Evolutionary conservation across 1,140 invertebrate genomes (phyloP).

Genomic region (Zaprionus taronus): DNA sequence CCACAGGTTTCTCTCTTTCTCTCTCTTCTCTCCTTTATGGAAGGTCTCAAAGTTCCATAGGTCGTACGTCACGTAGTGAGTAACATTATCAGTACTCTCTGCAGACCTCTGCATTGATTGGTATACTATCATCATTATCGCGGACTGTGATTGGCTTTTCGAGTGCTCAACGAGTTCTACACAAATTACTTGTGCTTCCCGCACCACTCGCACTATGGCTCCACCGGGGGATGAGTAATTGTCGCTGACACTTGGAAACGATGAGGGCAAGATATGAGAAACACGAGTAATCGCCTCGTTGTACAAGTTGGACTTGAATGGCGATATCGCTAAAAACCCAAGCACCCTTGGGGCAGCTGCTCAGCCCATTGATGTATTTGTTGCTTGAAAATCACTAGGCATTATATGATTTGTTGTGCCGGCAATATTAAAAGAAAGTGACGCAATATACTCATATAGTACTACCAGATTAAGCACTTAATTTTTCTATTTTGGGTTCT

Average conservation of each 20-base stretch:
- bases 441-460: background rate
- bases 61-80: slow-evolving; percentile 28
- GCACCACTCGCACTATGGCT: background rate
- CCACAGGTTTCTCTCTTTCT: background rate
- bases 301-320: slow-evolving; percentile 44
- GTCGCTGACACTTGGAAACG: slow-evolving; percentile 13
- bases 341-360: background rate
- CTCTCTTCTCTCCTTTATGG: background rate
- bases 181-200: slow-evolving; percentile 21
- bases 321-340: slow-evolving; percentile 31
- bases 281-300: slow-evolving; percentile 58
- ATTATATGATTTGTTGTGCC: background rate
- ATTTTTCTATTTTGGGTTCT: background rate
- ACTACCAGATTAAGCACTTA: slow-evolving; percentile 1
- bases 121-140: slow-evolving; percentile 44
- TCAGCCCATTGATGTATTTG: background rate
- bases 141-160: slow-evolving; percentile 52
- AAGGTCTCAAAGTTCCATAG: slow-evolving; percentile 18
- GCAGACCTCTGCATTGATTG: slow-evolving; percentile 15
- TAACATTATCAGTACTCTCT: slow-evolving; percentile 17
- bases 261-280: slow-evolving; percentile 33
- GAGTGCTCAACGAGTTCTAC: slow-evolving; percentile 38
- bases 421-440: slow-evolving; percentile 2
- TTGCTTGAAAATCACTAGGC: background rate
- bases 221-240: slow-evolving; percentile 56